Percentiles rank a stretch among this genome's conserved stretches.
These are phyloP conservation scores for Sminthopsis crassicaudata DNA, from an alignment of 2,113 vertebrate species.

Conservation along the genomic window DNA sequence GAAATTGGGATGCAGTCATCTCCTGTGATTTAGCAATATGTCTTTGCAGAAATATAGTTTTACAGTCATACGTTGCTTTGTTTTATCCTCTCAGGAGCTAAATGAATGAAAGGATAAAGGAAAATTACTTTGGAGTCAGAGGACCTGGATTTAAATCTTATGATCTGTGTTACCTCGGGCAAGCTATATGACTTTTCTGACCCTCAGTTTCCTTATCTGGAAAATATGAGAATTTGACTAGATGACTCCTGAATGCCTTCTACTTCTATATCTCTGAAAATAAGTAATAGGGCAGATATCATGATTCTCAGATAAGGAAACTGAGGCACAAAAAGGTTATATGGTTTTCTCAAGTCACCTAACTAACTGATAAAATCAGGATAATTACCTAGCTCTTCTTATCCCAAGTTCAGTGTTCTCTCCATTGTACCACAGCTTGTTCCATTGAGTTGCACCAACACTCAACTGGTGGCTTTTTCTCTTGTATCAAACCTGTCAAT, in stretches of 20 bases:
- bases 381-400: not conserved
- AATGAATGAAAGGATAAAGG: not conserved
- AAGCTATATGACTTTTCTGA: not conserved
- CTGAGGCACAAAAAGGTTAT: not conserved
- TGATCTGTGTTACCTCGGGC: not conserved
- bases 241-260: not conserved
- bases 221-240: not conserved
- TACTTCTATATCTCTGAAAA: not conserved
- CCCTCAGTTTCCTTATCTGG: not conserved
- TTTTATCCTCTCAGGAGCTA: not conserved
- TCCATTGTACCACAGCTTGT: not conserved
- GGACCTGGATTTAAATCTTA: not conserved
- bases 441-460: not conserved
- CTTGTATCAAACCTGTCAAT: not conserved
- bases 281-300: not conserved
- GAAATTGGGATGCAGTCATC: not conserved
- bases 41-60: not conserved
- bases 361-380: not conserved
- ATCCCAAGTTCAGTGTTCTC: not conserved
- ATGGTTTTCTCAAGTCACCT: not conserved
- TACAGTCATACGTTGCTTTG: not conserved
- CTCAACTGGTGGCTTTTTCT: not conserved
- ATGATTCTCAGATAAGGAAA: not conserved
- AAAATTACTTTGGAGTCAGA: not conserved
- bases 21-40: not conserved